Evolutionary conservation across 1,140 invertebrate species (phyloP), one percentile per base, ranked within the genome.

Genomic region (Sitophilus oryzae): DNA sequence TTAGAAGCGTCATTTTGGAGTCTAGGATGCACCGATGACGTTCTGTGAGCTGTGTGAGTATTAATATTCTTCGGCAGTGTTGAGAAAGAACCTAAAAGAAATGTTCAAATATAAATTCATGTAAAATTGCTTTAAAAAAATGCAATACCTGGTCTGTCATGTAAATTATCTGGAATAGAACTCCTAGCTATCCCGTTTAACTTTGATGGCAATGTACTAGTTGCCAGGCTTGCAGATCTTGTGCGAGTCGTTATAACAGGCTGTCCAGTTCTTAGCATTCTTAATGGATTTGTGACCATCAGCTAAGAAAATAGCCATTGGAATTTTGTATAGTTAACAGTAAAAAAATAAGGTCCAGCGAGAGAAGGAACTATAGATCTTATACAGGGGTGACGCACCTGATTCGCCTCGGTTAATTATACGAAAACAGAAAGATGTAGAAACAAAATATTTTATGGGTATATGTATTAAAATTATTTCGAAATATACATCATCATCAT

Each of bases 181-280:
- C 47, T 61, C 52, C 64, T 52, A n/a, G 44, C 52, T 2, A 51
- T 44, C 20, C 57, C 56, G 21, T 46, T 48, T 0, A 63, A 21
- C 59, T 63, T 63, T 11, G 50, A 41, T 23, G 61, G 59, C 9
- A 61, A 30, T 11, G 61, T 63, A 30, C 45, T 60, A 19, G 58
- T 66, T 1, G 69, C 66, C 6, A 70, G 18, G 37, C 68, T 70
- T 1, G 64, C 51, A 1, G 68, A 68, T 44, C 68, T 64, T 4
- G 54, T 62, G 6, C 70, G 46, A 4, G 65, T 62, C 55, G 65
- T 74, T 2, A 85, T 77, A 6, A 84, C 75, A 0, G 79, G 78
- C n/a, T 77, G 73, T 1, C 81, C 82, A 8, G 79, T 80, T 34
- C 86, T 74, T 19, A 91, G 72, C 77, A 89, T 84, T 43, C 85